Evolutionary conservation across 2,797 vertebrate species (phyloP).

Genomic region (Sus cebifrons): DNA sequence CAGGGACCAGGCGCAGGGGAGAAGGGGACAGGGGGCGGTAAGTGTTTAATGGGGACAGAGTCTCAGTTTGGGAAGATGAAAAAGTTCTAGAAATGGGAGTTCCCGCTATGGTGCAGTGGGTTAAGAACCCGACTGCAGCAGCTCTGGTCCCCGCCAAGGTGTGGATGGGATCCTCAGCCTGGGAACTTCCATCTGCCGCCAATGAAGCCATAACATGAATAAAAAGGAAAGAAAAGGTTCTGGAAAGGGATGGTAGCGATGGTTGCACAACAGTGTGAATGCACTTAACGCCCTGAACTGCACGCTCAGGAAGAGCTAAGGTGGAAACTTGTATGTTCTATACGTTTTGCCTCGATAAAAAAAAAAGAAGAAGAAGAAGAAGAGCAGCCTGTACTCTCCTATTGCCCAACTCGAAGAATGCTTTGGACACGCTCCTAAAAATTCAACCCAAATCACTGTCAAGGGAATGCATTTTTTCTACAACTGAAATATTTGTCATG

Average conservation of each 20-base stretch:
- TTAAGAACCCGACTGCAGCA: too few relatives aligned
- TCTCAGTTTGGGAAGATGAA: background rate
- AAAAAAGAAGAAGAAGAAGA: background rate
- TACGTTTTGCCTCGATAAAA: background rate
- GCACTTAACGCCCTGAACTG: background rate
- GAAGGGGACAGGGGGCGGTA: background rate
- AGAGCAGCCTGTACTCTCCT: background rate
- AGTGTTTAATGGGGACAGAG: background rate
- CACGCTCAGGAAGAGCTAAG: background rate
- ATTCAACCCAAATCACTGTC: background rate
- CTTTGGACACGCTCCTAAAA: background rate
- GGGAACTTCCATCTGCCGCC: too few relatives aligned
- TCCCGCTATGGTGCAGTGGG: too few relatives aligned
- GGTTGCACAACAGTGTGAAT: background rate
- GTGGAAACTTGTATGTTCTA: background rate
- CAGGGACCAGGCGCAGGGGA: background rate
- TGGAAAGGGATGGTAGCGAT: background rate
- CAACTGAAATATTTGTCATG: background rate
- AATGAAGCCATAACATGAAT: too few relatives aligned
- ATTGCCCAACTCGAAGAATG: background rate
- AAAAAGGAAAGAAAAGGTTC: background rate
- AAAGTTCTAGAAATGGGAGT: background rate
- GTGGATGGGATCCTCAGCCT: too few relatives aligned
- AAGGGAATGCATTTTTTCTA: background rate
- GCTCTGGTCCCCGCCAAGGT: too few relatives aligned